Evolutionary conservation across 2,888 invertebrate genomes (phyloP).

Genomic region (Drosophila basisetae): DNA sequence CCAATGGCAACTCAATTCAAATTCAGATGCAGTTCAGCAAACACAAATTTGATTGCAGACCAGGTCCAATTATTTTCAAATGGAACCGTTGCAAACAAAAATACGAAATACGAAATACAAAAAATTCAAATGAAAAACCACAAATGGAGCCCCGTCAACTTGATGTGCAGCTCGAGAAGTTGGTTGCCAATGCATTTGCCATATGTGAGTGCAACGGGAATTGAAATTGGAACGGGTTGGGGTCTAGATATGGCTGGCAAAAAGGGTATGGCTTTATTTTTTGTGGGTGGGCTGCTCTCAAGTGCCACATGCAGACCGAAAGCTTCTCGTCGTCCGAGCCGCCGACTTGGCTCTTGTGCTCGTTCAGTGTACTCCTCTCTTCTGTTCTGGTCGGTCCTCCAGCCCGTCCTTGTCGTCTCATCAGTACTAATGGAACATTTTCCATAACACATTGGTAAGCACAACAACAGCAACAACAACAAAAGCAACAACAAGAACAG

Average conservation of each 20-base stretch:
- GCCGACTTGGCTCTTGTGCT: constrained; percentile 27
- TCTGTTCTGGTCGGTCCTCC: constrained; percentile 14
- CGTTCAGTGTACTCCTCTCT: constrained; percentile 6
- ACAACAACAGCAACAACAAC: constrained; percentile 44
- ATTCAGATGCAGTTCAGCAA: constrained; percentile 4
- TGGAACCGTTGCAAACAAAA: background rate
- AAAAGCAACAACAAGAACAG: constrained; percentile 17
- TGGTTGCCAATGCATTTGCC: constrained; percentile 41
- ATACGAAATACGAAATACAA: background rate
- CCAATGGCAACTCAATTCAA: background rate
- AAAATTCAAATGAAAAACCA: background rate
- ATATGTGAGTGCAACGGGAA: constrained; percentile 43
- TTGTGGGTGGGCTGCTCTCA: constrained; percentile 23
- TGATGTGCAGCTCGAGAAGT: constrained; percentile 17
- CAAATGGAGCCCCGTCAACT: constrained; percentile 32
- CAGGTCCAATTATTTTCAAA: constrained; percentile 43
- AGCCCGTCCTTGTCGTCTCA: constrained; percentile 60
- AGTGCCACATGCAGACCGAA: constrained; percentile 42
- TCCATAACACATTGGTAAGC: constrained; percentile 75
- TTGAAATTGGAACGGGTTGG: constrained; percentile 19
- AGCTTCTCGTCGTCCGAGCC: constrained; percentile 41
- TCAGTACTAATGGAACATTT: constrained; percentile 82
- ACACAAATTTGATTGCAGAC: constrained; percentile 10
- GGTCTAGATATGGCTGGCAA: background rate
- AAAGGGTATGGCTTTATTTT: background rate